Conservation (phyloP, 1,140 invertebrate species). For the Vanessa tameamea region DNA sequence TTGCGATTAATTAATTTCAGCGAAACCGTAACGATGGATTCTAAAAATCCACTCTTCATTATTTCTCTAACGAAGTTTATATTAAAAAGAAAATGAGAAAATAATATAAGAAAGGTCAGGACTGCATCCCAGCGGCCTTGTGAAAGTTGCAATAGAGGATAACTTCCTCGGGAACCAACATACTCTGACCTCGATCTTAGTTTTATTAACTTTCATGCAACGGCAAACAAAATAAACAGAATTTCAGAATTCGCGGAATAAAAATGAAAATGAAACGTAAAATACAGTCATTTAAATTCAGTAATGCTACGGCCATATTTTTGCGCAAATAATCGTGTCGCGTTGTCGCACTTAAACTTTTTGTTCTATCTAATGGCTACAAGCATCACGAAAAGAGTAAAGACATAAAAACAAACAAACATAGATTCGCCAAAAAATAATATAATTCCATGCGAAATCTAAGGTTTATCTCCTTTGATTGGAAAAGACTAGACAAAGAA, state of each 20-base stretch:
- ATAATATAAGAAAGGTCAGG: conserved; percentile 22
- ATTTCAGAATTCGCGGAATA: not conserved
- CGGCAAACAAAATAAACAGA: conserved; percentile 12
- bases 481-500: too few species aligned
- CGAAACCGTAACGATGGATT: not conserved
- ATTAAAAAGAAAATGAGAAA: conserved; percentile 3
- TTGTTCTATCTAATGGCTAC: too few species aligned
- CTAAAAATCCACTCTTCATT: not conserved
- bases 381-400: too few species aligned
- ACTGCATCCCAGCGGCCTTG: conserved; percentile 28
- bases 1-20: too few species aligned
- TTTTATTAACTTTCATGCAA: conserved; percentile 26
- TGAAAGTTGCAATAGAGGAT: conserved; percentile 4
- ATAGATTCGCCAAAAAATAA: too few species aligned
- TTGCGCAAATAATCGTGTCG: too few species aligned
- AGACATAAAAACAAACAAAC: too few species aligned
- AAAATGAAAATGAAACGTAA: conserved; percentile 11
- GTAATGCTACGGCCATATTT: too few species aligned
- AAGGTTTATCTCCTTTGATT: too few species aligned
- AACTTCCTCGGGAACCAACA: conserved; percentile 23
- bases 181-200: conserved; percentile 23
- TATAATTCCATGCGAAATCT: too few species aligned
- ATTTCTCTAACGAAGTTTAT: not conserved
- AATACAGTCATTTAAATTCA: not conserved
- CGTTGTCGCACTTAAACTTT: too few species aligned